phyloP scores from a whole-genome alignment of 2,888 invertebrate genomes.

The Drosophila tanythrix region DNA sequence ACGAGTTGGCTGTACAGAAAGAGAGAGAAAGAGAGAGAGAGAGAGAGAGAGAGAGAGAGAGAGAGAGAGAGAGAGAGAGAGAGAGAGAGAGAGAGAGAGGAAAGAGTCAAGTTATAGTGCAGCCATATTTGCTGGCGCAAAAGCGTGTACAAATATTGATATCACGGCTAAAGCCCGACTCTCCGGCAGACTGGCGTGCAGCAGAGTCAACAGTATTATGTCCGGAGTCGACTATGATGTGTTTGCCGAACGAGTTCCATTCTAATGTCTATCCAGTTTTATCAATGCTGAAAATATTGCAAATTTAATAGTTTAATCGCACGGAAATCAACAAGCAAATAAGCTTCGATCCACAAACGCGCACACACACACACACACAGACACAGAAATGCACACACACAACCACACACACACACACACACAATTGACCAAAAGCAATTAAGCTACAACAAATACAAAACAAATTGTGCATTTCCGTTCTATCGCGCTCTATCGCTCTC shows the following conservation, averaged over 20 bases:
- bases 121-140: conserved; percentile 59
- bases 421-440: background rate
- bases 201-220: conserved; percentile 73
- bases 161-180: conserved; percentile 3
- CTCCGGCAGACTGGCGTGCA: conserved; percentile 29
- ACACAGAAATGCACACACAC: background rate
- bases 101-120: conserved; percentile 23
- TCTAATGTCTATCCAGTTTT: conserved; percentile 20
- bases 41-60: conserved; percentile 1
- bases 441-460: conserved; percentile 50
- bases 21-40: background rate
- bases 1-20: conserved; percentile 7
- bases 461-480: conserved; percentile 70
- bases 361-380: background rate
- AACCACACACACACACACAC: background rate
- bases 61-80: background rate
- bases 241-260: conserved; percentile 12
- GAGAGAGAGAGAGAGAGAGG: background rate
- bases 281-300: conserved; percentile 36
- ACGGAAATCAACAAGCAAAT: conserved; percentile 52
- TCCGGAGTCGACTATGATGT: conserved; percentile 22
- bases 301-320: conserved; percentile 72
- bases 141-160: conserved; percentile 65
- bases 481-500: background rate
- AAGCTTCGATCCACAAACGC: conserved; percentile 13